Evolutionary conservation across 1,140 invertebrate species (phyloP).

Genomic region (Nixonia krombeini): DNA sequence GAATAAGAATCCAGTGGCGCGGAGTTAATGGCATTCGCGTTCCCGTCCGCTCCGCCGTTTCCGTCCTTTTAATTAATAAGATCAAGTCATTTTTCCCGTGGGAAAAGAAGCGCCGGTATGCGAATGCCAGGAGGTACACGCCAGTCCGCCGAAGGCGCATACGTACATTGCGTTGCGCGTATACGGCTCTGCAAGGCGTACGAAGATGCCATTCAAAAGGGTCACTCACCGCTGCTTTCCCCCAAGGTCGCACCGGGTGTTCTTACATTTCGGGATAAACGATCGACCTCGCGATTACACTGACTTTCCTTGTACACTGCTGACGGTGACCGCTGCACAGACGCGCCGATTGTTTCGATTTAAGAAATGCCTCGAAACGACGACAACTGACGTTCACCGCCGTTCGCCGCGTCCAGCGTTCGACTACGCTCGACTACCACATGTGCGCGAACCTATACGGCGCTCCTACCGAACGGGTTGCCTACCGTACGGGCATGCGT

Average conservation of each 20-base stretch:
- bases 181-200: slow-evolving; percentile 11
- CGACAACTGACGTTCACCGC: too few relatives aligned
- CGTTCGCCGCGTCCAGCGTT: too few relatives aligned
- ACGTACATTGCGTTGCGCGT: too few relatives aligned
- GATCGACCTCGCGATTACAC: not conserved
- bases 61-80: slow-evolving; percentile 50
- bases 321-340: too few relatives aligned
- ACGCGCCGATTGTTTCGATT: too few relatives aligned
- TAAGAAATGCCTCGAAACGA: too few relatives aligned
- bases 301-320: not conserved
- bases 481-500: too few relatives aligned
- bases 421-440: too few relatives aligned
- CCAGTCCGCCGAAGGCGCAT: slow-evolving; percentile 9
- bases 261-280: slow-evolving; percentile 3
- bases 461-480: too few relatives aligned
- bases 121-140: slow-evolving; percentile 16
- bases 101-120: slow-evolving; percentile 52
- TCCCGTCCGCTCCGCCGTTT: slow-evolving; percentile 10
- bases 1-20: not conserved
- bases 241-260: slow-evolving; percentile 23
- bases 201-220: slow-evolving; percentile 45
- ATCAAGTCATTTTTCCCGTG: slow-evolving; percentile 62
- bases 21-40: slow-evolving; percentile 3
- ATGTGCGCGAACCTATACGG: too few relatives aligned
- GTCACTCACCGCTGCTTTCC: slow-evolving; percentile 50